Evolutionary conservation across 2,888 invertebrate genomes (phyloP).

Genomic region (Drosophila lacicola): DNA sequence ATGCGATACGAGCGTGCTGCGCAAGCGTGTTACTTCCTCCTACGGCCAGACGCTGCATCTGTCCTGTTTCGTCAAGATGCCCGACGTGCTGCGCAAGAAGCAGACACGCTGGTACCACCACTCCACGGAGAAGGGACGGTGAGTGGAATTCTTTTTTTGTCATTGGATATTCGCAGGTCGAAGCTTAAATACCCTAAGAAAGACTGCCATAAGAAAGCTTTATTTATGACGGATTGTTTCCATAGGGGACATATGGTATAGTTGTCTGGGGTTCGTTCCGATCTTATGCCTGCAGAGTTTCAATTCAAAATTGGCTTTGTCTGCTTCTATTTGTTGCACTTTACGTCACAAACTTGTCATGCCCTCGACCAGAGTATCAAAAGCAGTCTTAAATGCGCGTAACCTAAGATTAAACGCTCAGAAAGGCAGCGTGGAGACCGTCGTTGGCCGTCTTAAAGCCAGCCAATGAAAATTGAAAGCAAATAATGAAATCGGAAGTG

Average conservation of each 20-base stretch:
- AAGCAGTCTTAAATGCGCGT: conserved; percentile 15
- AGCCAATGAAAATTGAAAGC: conserved; percentile 68
- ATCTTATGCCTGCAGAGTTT: too few species aligned
- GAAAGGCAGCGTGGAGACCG: conserved; percentile 50
- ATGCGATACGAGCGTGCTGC: conserved; percentile 94
- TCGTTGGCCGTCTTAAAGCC: conserved; percentile 30
- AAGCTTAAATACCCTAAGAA: too few species aligned
- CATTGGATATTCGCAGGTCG: too few species aligned
- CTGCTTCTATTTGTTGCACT: too few species aligned
- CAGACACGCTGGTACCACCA: conserved; percentile 95
- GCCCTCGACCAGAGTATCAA: neutral
- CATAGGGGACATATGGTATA: too few species aligned
- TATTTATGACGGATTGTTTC: too few species aligned
- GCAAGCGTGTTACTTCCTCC: conserved; percentile 94
- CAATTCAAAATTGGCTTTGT: too few species aligned
- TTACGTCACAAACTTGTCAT: too few species aligned
- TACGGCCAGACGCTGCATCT: conserved; percentile 97
- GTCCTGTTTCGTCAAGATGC: conserved; percentile 95
- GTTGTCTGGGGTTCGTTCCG: too few species aligned
- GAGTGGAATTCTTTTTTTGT: conserved; percentile 53
- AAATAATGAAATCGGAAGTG: conserved; percentile 75
- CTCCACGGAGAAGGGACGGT: conserved; percentile 93
- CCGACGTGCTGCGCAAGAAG: conserved; percentile 92
- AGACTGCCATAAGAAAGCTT: too few species aligned
- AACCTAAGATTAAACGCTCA: conserved; percentile 21